Base-by-base conservation (phyloP, 2,888 invertebrate genomes). In the Yponomeuta malinellus region DNA sequence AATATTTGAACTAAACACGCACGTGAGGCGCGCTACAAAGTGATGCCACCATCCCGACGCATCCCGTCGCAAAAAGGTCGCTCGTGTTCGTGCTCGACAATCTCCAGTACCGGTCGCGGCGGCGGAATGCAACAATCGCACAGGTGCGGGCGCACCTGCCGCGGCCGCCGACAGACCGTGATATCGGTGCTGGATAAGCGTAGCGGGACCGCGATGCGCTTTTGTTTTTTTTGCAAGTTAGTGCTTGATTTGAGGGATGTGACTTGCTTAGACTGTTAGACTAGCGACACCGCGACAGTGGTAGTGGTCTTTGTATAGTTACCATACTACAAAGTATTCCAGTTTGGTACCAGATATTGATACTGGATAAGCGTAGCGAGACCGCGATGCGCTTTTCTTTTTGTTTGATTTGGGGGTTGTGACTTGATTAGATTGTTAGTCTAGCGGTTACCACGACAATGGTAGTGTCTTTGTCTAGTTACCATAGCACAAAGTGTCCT, bases 61-160 rank as follows among this genome's bases (percentile, higher is more conserved):
- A 15, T 59, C 52, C 15, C 52, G 52, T 2, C 52, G 15, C 15
- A 59, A 59, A 59, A 59, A 59, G 52, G 15, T 59, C 52, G 52
- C 52, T 59, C 52, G 52, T 59, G 52, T 15, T 59, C 52, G 52
- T 12, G 3, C 52, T 43, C 15, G 52, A 5, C 52, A 59, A 59
- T 59, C 52, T 15, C 15, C 52, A 59, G 52, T 59, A 59, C 52
- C 52, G 52, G 52, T 59, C 65, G 33, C 77, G 77, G 75, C 76
- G 75, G 76, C 75, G 84, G 85, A 86, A 86, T 86, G 84, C 78
- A 83, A 85, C 76, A 79, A 80, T 78, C 77, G 71, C 81, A 88
- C 90, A 90, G 90, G 90, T 90, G 90, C 82, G 77, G 74, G 76
- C 75, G 79, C 90, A 90, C 89, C 90, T 89, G 90, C 84, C 83